Evolutionary conservation across 2,113 vertebrate species (phyloP).

Genomic region (Tachycineta bicolor): DNA sequence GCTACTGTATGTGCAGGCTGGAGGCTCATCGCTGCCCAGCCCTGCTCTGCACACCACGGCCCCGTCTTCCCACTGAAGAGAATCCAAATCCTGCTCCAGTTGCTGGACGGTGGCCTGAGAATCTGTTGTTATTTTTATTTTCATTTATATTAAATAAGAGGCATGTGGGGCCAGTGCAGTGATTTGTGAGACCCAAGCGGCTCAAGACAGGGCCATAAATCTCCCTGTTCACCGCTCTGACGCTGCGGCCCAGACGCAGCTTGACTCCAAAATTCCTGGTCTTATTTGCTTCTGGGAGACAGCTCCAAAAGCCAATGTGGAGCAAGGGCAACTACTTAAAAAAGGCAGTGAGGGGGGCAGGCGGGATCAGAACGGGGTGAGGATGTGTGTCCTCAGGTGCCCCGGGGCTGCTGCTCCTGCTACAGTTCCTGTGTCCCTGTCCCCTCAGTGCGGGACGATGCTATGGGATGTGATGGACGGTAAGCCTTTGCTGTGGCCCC

Average conservation of each 20-base stretch:
- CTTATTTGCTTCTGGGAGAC: slow-evolving; percentile 1
- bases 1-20: background rate
- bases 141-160: slow-evolving; percentile 3
- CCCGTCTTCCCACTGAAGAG: background rate
- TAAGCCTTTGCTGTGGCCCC: background rate
- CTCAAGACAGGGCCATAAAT: slow-evolving; percentile 42
- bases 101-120: slow-evolving; percentile 32
- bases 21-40: background rate
- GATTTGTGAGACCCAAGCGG: slow-evolving; percentile 36
- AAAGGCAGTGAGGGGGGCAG: background rate
- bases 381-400: background rate
- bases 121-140: slow-evolving; percentile 63
- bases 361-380: accelerated
- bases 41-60: accelerated
- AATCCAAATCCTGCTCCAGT: background rate
- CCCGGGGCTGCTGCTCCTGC: background rate
- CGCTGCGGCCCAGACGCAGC: background rate
- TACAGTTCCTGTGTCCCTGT: accelerated
- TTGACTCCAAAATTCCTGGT: background rate
- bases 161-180: background rate
- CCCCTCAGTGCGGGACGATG: accelerated
- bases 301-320: accelerated
- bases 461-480: background rate
- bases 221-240: background rate
- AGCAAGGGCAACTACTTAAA: background rate